Conservation (phyloP, 2,797 vertebrate species). For the Pangasius krempfi region DNA sequence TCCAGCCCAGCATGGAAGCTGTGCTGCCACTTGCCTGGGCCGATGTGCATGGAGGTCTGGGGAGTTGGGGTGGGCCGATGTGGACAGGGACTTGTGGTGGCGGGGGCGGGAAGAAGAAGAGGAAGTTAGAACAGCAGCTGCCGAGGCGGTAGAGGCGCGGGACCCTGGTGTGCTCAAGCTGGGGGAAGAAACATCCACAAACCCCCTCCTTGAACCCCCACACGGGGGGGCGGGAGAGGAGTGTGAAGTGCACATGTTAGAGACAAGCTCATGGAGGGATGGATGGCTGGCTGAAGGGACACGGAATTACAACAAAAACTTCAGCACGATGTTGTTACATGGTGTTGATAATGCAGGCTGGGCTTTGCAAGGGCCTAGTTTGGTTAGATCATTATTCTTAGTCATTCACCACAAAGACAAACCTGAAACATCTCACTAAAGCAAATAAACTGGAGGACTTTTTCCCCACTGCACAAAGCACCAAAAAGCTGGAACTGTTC, state of each 20-base stretch:
- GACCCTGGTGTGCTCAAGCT: constrained; percentile 81
- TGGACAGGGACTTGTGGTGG: constrained; percentile 83
- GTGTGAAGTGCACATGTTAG: constrained; percentile 48
- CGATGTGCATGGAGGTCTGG: constrained; percentile 79
- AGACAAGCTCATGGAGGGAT: constrained; percentile 37
- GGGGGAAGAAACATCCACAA: constrained; percentile 54
- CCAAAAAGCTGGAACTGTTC: background rate
- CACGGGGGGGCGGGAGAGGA: constrained; percentile 43
- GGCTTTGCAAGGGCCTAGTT: constrained; percentile 15
- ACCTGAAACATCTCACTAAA: constrained; percentile 38
- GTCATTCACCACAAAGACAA: constrained; percentile 15
- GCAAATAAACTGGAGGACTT: background rate
- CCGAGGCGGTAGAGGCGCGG: constrained; percentile 79
- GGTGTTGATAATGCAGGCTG: constrained; percentile 44
- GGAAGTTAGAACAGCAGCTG: constrained; percentile 75
- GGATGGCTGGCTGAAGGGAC: background rate
- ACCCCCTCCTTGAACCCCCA: constrained; percentile 41
- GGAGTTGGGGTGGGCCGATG: constrained; percentile 77
- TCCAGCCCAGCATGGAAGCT: constrained; percentile 16
- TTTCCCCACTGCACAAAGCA: constrained; percentile 13
- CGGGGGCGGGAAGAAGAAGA: constrained; percentile 72
- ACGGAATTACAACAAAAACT: constrained; percentile 32
- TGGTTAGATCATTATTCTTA: constrained; percentile 9
- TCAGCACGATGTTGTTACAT: constrained; percentile 15
- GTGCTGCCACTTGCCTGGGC: constrained; percentile 78